Evolutionary conservation across 2,888 invertebrate genomes (phyloP).

Genomic region (Tenthredo amoena): DNA sequence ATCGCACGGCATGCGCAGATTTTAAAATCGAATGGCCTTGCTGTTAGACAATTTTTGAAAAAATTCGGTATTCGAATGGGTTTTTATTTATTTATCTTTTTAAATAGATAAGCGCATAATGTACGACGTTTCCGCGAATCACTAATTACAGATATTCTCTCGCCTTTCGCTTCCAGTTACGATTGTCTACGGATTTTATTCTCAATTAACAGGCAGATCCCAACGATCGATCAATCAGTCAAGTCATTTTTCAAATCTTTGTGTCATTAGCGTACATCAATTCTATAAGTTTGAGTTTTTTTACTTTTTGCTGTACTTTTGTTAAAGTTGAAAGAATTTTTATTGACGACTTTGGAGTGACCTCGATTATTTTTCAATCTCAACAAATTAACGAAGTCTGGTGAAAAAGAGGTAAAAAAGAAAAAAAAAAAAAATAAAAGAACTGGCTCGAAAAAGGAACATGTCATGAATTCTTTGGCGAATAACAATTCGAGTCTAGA

Average conservation of each 20-base stretch:
- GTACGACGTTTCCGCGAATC: neutral
- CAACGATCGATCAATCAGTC: too few species aligned
- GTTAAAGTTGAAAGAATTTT: neutral
- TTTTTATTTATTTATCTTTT: neutral
- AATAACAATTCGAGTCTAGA: neutral
- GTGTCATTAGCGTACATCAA: too few species aligned
- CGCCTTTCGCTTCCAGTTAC: neutral
- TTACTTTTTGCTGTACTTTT: too few species aligned
- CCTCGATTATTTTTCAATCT: neutral
- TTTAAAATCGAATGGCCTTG: slow-evolving; percentile 22
- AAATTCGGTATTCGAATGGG: neutral
- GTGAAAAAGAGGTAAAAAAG: neutral
- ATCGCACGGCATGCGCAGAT: neutral
- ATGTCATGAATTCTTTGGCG: neutral
- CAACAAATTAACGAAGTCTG: neutral
- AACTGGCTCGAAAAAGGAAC: neutral
- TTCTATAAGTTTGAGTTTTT: too few species aligned
- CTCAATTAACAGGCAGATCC: neutral
- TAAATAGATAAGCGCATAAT: neutral
- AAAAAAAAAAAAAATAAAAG: too few species aligned
- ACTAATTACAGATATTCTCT: neutral
- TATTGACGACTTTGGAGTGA: neutral
- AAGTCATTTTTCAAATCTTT: too few species aligned
- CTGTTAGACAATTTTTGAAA: neutral
- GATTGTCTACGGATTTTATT: neutral